Evolutionary conservation across 2,888 invertebrate genomes (phyloP).

Genomic region (Xanthia icteritia): DNA sequence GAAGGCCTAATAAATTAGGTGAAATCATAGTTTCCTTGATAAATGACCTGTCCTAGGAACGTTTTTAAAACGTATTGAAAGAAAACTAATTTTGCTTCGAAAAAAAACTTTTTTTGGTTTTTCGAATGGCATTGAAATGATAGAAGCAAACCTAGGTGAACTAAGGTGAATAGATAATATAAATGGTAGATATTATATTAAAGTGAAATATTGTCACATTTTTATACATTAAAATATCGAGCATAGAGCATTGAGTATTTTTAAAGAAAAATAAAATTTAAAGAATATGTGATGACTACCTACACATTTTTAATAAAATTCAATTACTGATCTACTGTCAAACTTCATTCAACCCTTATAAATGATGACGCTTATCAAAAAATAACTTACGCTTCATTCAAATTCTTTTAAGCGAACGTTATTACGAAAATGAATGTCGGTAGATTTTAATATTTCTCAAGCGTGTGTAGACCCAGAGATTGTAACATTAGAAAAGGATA

Average conservation of each 20-base stretch:
- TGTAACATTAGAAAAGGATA: not conserved
- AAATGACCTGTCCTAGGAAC: conserved; percentile 2
- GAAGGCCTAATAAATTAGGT: not conserved
- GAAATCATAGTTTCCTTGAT: not conserved
- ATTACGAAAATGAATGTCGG: not conserved
- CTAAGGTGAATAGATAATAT: not conserved
- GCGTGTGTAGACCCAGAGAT: not conserved
- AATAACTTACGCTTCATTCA: not conserved
- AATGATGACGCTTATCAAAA: conserved; percentile 25
- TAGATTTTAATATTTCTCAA: not conserved
- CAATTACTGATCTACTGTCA: conserved; percentile 19
- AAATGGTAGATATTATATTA: not conserved
- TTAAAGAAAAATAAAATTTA: too few species aligned
- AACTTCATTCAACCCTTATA: conserved; percentile 19
- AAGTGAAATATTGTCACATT: not conserved
- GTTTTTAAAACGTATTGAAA: not conserved
- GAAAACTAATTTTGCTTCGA: not conserved
- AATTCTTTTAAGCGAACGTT: not conserved
- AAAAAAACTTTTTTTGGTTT: too few species aligned
- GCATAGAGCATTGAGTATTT: too few species aligned
- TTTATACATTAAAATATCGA: not conserved
- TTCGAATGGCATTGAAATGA: too few species aligned
- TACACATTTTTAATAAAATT: conserved; percentile 30
- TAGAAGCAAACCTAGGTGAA: not conserved
- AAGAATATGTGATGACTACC: conserved; percentile 18